Evolutionary conservation across 2,113 vertebrate genomes (phyloP), one percentile per base, ranked within the genome.

Genomic region (Oryzias curvinotus): DNA sequence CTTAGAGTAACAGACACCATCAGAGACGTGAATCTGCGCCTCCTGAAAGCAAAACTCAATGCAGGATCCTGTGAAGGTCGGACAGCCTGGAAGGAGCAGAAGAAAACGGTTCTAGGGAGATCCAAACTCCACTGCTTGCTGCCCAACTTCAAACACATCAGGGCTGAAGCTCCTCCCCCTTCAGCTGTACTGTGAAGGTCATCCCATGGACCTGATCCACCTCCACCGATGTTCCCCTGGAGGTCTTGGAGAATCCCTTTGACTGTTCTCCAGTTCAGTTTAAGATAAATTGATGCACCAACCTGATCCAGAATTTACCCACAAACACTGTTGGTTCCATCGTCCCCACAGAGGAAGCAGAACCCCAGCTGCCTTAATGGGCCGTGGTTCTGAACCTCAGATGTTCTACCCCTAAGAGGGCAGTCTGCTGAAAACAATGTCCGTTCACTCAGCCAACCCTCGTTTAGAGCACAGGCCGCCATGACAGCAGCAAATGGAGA

Each of bases 161-260:
- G 56, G 19, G 5, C 25, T 61, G 19, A 49, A 57, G 67, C 36
- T 14, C 50, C 48, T 0, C 64, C 70, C 70, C 76, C 77, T 41
- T 74, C 10, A 64, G 72, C 57, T 68, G 78, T 69, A 85, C 77
- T 84, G 81, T 67, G 74, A 79, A 17, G 67, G 69, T 82, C 78
- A 80, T 64, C 75, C 57, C 66, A 68, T 83, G 84, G 86, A 86
- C 75, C 72, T 75, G 80, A 84, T 79, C 84, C 67, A 71, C 68
- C 77, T 81, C 77, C 83, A 86, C 67, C 61, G 70, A 68, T 45
- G 36, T 73, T 85, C 82, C 80, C 67, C 62, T 10, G 59, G 48
- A 68, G 69, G 80, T 63, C 80, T 74, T 72, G 60, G 62, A 77
- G 82, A 81, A 84, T 28, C 26, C 5, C 57, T 4, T 14, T 57